phyloP scores from a whole-genome alignment of 2,113 vertebrate genomes.

The Clupea harengus region DNA sequence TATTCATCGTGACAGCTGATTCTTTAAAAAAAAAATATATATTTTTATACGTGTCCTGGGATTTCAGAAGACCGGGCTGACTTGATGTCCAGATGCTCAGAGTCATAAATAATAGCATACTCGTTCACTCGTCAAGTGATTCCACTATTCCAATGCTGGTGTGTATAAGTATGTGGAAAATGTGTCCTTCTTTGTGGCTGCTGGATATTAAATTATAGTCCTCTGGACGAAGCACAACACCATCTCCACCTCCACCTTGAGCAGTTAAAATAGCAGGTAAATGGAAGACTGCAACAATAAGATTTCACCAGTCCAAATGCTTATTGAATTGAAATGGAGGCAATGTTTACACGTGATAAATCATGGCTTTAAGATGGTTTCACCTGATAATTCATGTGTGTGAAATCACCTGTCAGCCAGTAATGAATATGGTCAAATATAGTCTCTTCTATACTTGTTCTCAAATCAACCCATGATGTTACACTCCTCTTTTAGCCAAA shows the following conservation, averaged over 20 bases:
- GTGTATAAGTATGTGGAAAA: not conserved
- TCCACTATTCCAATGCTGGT: not conserved
- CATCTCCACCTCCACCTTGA: not conserved
- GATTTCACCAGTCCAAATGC: not conserved
- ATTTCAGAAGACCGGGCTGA: not conserved
- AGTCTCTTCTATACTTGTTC: no score
- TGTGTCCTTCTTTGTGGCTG: not conserved
- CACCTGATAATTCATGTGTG: no score
- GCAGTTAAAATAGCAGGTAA: not conserved
- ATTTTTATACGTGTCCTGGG: not conserved
- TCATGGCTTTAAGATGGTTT: no score
- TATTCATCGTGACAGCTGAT: not conserved
- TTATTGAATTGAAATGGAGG: not conserved
- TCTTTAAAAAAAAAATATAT: no score
- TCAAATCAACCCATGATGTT: no score
- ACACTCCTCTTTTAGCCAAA: no score
- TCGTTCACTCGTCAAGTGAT: not conserved
- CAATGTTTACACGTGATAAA: not conserved
- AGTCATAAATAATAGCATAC: not conserved
- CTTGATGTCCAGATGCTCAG: conserved; percentile 20
- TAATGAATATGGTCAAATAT: no score
- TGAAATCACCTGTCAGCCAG: no score
- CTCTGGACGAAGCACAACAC: not conserved
- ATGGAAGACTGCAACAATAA: not conserved
- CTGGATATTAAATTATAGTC: not conserved